Evolutionary conservation across 2,113 vertebrate genomes (phyloP).

Genomic region (Danio rerio): GRCz12tu NC_133186.1:7757501-7758000

Average conservation of each 20-base stretch:
- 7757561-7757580: conserved; percentile 20
- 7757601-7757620: not conserved
- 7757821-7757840: not conserved
- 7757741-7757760: not conserved
- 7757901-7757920: conserved; percentile 40
- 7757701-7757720: not conserved
- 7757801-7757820: too few species aligned
- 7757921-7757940: not conserved
- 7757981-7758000: not conserved
- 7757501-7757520: too few species aligned
- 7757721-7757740: not conserved
- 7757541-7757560: not conserved
- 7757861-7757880: not conserved
- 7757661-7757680: not conserved
- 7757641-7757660: not conserved
- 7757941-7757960: not conserved
- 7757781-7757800: not conserved
- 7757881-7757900: not conserved
- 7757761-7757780: not conserved
- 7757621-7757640: conserved; percentile 39
- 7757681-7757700: not conserved
- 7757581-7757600: too few species aligned
- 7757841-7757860: conserved; percentile 10
- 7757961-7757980: not conserved
- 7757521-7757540: conserved; percentile 51